Evolutionary conservation across 2,113 vertebrate species (phyloP), one percentile per base, ranked within the genome.

Genomic region (Rhinolophus sinicus): DNA sequence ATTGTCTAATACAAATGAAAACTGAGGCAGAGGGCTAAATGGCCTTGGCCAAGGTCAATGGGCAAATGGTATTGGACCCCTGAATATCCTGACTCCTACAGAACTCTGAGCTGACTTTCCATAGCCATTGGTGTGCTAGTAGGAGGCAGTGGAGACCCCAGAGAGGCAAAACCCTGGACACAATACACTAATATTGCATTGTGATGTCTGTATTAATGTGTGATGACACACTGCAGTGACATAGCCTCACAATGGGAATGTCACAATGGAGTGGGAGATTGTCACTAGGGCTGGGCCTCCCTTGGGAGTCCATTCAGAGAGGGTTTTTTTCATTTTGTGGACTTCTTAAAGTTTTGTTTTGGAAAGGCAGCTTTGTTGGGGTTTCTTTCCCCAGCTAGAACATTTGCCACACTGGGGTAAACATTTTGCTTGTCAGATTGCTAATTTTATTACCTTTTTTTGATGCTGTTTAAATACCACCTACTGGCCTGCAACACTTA

Each of bases 331-430:
- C 10, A 38, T n/a, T 81, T 38, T 52, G 13, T 6, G 1, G 38
- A 10, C 18, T 77, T 85, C 67, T 73, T n/a, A 62, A 81, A 58
- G 38, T 33, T 58, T 40, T 50, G 64, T 52, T 73, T 80, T 12
- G 1, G 87, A 91, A 88, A 38, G 24, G 0, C 19, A 52, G 44
- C 35, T 64, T 78, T 2, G 0, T 12, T 14, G 81, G 44, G 14
- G 77, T 33, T 44, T 64, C 16, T 75, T 38, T 15, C 16, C 22
- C n/a, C 13, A 65, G 33, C 24, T 44, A 16, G 8, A 44, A 11
- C 16, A 30, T 65, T n/a, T 16, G 5, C 24, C 1, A 6, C 24
- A 0, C 40, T 52, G 40, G 10, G 44, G 0, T 13, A 26, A 38
- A 18, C 38, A 6, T 56, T 30, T 64, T 21, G 0, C 47, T 21